Evolutionary conservation across 1,140 invertebrate species (phyloP), one percentile per base, ranked within the genome.

Genomic region (Samia ricini): DNA sequence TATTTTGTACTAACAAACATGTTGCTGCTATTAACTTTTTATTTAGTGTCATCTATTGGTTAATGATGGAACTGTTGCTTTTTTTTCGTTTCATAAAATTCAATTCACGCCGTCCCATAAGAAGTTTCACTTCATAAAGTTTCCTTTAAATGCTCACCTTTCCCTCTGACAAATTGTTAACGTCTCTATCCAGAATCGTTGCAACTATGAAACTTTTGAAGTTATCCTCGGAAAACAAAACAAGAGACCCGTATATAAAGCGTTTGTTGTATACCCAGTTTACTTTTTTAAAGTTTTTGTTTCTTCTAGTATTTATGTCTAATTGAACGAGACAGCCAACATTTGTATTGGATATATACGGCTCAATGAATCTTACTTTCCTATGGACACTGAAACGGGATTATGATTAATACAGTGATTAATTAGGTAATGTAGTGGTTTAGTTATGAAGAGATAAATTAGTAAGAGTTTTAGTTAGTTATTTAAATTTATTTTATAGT

Each of bases 211-310:
- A 86, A 26, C 91, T 92, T 24, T 92, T 81, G 79, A 96, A 97
- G 54, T 94, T 91, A 74, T 95, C 93, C 29, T 83, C 85, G 0
- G 94, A 94, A 23, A 97, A 91, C 64, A 94, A 93, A 0, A 97
- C 69, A n/a, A 97, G 81, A 0, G 95, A 94, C 0, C 96, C 96
- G 83, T 87, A 93, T 75, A 96, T 91, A 24, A 97, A 92, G 55
- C 93, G 85, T 75, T 93, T 86, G 59, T 69, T 88, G 24, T 82
- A 59, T 2, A 57, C 57, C 85, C 85, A 88, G n/a, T 84, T 84
- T 5, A 76, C 79, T 36, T 61, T 77, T 56, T 63, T 68, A 49
- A 84, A 78, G 56, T 61, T 63, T 56, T 61, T 79, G 36, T 71
- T 69, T 0, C 74, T 81, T 0, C n/a, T 57, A 20, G 12, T 22